Conservation (phyloP, 2,888 invertebrate genomes). For the Aleiodes leptofemur region DNA sequence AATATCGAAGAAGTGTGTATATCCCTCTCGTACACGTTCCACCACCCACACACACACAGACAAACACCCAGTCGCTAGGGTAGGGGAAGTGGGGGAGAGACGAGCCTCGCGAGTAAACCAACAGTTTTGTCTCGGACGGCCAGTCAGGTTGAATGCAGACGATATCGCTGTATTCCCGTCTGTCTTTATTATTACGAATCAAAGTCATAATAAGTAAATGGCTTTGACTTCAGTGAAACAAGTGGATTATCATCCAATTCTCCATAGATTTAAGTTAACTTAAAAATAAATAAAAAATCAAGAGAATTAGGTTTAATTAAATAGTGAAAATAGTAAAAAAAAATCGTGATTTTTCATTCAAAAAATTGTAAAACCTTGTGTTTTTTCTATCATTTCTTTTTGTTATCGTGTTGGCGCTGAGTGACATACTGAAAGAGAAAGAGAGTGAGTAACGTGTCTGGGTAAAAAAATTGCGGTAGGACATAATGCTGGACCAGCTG, state of each 20-base stretch:
- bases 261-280: not conserved
- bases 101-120: slow-evolving; percentile 1
- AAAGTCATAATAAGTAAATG: slow-evolving; percentile 5
- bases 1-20: slow-evolving; percentile 8
- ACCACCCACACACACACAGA: not conserved
- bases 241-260: not conserved
- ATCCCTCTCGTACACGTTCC: not conserved
- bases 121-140: slow-evolving; percentile 12
- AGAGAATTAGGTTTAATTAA: not conserved
- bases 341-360: not conserved
- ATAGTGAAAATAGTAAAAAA: not conserved
- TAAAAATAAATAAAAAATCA: too few relatives aligned
- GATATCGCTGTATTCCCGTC: not conserved
- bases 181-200: not conserved
- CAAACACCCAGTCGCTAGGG: not conserved
- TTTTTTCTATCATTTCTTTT: not conserved
- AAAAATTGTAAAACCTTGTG: not conserved
- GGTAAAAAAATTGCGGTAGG: not conserved
- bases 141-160: not conserved
- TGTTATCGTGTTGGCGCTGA: not conserved
- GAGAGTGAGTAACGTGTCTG: not conserved
- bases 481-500: slow-evolving; percentile 15
- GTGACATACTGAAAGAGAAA: not conserved
- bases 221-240: slow-evolving; percentile 16
- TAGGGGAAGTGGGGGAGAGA: too few relatives aligned